Base-by-base conservation (phyloP, 1,140 invertebrate species). In the Heliconius hewitsoni region DNA sequence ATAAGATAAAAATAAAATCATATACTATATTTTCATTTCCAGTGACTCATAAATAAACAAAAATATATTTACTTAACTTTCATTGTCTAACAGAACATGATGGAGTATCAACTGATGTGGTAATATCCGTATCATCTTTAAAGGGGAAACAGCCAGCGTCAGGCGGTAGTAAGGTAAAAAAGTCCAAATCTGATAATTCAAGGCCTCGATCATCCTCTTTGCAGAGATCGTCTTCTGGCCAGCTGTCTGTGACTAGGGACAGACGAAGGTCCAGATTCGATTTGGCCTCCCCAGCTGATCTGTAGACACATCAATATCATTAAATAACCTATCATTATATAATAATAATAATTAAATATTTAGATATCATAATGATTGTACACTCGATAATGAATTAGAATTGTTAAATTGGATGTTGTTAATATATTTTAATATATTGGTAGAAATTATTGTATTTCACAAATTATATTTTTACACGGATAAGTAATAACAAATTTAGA, bases 61-160 rank as follows among this genome's bases (percentile, higher is more conserved):
- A 19, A 52, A 52, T 19, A 52, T 19, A 52, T 19, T 19, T 8
- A 52, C 50, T 52, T 19, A 66, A 27, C 1, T 66, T 27, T 30
- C 27, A 27, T 66, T 66, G n/a, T 57, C 23, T 13, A 27, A 30
- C 34, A 76, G 39, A 73, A 79, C 72, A 73, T 39, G 91, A 94
- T 60, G 93, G 93, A 34, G 86, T 92, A 8, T 86, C 91, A 11
- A 91, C 90, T 8, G 93, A 94, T 80, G 91, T 92, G 52, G 92
- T 93, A 66, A 84, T 93, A 52, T 93, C 91, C 8, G 90, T 93
- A 19, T 94, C 93, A 30, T 90, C 93, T 9, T 79, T 94, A 71
- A 91, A 95, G 89, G 94, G 94, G 57, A 95, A 95, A 85, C 93
- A 94, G 70, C 94, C 93, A 23, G 94, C 93, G 1, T 89, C 85